Evolutionary conservation across 2,888 invertebrate species (phyloP).

Genomic region (Lathronympha strigana): DNA sequence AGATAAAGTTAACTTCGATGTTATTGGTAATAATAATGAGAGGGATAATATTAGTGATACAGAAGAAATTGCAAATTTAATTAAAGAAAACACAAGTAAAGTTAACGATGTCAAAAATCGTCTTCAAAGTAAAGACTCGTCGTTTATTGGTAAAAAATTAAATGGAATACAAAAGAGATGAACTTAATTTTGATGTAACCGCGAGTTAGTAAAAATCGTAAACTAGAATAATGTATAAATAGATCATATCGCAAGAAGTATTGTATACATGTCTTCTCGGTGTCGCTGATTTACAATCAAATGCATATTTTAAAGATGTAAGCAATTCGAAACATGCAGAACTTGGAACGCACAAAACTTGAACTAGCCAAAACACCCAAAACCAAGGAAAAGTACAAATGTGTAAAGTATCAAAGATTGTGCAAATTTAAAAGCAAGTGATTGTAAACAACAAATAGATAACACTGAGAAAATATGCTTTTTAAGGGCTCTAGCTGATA

Average conservation of each 20-base stretch:
- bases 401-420: constrained; percentile 22
- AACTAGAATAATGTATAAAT: not conserved
- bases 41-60: not conserved
- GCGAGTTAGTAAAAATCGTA: not conserved
- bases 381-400: constrained; percentile 49
- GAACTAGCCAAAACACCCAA: constrained; percentile 56
- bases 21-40: not conserved
- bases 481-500: constrained; percentile 42
- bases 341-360: constrained; percentile 56
- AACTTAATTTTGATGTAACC: too few species aligned
- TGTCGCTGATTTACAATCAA: constrained; percentile 56
- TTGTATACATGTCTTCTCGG: constrained; percentile 63
- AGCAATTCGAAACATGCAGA: constrained; percentile 54
- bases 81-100: not conserved
- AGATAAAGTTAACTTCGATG: not conserved
- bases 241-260: not conserved
- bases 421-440: constrained; percentile 63
- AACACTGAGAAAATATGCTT: constrained; percentile 75
- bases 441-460: constrained; percentile 60
- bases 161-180: too few species aligned
- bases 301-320: constrained; percentile 48
- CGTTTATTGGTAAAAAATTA: too few species aligned
- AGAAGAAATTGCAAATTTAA: not conserved
- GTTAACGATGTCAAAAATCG: not conserved
- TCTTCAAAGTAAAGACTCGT: too few species aligned